Percentiles rank a stretch among this genome's conserved stretches.
These are phyloP conservation scores for Sternarchorhynchus goeldii DNA, from an alignment of 2,797 vertebrate species.

Conservation along the genomic window DNA sequence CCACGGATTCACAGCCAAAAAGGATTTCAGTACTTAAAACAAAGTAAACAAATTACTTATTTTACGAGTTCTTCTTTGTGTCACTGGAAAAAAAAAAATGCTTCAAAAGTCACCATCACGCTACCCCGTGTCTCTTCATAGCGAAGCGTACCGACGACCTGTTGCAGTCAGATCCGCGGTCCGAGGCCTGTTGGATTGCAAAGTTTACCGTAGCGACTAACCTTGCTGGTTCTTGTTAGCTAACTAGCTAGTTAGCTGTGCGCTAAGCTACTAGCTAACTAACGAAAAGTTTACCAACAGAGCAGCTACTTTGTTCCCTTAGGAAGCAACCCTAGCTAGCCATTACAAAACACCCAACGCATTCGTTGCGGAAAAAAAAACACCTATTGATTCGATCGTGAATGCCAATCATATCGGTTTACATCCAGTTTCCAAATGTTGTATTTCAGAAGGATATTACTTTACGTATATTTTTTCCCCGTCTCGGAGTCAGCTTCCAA, in stretches of 20 bases:
- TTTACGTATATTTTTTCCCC: slow-evolving; percentile 28
- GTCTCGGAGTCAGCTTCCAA: not conserved
- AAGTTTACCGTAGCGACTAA: not conserved
- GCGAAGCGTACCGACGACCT: not conserved
- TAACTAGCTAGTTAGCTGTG: not conserved
- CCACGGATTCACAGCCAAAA: too few species aligned
- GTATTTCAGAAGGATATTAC: not conserved
- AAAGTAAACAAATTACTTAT: too few species aligned
- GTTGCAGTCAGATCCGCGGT: not conserved
- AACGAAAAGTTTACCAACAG: slow-evolving; percentile 24
- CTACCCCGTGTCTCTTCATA: not conserved
- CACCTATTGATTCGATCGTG: too few species aligned
- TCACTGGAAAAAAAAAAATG: not conserved
- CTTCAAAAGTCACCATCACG: not conserved
- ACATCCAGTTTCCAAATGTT: not conserved
- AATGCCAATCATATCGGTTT: not conserved
- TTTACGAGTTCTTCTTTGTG: too few species aligned
- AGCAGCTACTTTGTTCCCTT: not conserved
- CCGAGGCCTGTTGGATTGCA: not conserved
- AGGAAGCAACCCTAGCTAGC: too few species aligned
- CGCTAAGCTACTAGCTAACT: not conserved
- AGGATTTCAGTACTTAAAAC: too few species aligned
- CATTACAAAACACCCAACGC: not conserved
- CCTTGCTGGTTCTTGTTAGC: not conserved
- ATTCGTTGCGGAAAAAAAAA: too few species aligned